Conservation (phyloP, 2,113 vertebrate species). For the Xenotilapia caudafasciata region DNA sequence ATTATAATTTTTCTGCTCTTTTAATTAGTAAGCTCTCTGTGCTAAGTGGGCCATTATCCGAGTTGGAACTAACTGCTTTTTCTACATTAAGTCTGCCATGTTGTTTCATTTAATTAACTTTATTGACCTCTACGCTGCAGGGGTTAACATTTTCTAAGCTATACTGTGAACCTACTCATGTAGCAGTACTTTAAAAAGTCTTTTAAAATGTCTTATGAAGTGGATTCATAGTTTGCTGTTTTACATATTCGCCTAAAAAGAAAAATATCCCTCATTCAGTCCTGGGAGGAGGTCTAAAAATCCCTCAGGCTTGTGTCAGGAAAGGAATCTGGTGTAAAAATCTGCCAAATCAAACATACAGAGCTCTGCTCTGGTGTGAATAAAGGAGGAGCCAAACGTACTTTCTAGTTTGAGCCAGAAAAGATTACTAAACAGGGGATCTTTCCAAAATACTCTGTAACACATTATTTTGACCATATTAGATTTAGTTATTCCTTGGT, state of each 20-base stretch:
- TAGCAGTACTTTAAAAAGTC: neutral
- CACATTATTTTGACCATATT: neutral
- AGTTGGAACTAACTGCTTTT: conserved; percentile 37
- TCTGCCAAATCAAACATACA: neutral
- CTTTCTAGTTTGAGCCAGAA: neutral
- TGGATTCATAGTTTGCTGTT: neutral
- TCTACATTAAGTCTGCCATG: conserved; percentile 34
- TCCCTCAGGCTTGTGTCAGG: neutral
- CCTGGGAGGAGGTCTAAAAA: neutral
- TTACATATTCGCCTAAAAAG: neutral
- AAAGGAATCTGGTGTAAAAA: neutral
- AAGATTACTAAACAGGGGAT: neutral
- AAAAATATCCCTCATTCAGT: neutral
- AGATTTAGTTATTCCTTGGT: neutral
- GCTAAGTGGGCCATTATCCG: conserved; percentile 53
- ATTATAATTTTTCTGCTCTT: conserved; percentile 36
- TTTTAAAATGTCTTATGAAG: neutral
- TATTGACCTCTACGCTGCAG: conserved; percentile 38
- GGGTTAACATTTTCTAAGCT: neutral
- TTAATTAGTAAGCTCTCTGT: conserved; percentile 64
- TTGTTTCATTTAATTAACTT: conserved; percentile 56
- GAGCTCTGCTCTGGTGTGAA: neutral
- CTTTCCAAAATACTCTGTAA: neutral
- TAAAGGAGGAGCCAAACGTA: neutral
- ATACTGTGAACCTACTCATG: neutral